Percentiles rank a stretch among this genome's conserved stretches.
Evolutionary conservation across 2,113 vertebrate species (phyloP).

Genomic region (Callospermophilus lateralis): DNA sequence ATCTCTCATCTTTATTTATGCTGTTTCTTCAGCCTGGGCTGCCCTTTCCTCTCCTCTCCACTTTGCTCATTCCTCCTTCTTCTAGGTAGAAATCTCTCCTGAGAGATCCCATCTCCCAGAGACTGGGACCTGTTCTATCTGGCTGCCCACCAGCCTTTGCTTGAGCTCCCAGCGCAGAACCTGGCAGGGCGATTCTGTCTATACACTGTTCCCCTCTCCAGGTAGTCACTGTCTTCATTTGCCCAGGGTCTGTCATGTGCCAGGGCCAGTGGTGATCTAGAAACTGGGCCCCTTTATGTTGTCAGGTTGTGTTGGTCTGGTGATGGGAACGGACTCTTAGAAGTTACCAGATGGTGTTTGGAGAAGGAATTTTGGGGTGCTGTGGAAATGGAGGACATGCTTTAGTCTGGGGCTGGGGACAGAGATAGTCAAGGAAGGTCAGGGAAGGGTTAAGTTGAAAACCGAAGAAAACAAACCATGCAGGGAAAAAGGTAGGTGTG

Average conservation of each 20-base stretch:
- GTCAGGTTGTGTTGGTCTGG: neutral
- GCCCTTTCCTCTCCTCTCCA: neutral
- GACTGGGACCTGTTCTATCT: neutral
- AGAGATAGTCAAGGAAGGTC: neutral
- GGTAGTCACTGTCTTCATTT: too few species aligned
- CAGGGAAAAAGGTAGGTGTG: neutral
- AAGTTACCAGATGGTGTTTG: neutral
- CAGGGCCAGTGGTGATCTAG: neutral
- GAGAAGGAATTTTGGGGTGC: neutral
- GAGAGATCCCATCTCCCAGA: neutral
- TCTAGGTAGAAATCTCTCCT: neutral
- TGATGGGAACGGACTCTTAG: neutral
- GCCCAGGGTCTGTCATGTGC: neutral
- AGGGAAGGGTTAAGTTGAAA: slow-evolving; percentile 15
- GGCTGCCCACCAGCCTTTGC: neutral
- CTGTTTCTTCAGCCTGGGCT: neutral
- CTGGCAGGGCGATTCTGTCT: neutral
- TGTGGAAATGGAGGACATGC: neutral
- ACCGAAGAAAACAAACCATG: neutral
- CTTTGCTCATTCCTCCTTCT: neutral
- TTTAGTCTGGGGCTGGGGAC: neutral
- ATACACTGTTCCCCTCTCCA: fast-evolving
- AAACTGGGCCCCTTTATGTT: neutral
- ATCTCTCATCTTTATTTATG: neutral
- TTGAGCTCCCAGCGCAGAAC: neutral